Percentiles rank a stretch among this genome's conserved stretches.
Conservation (phyloP, 2,113 vertebrate genomes). For the Lagopus muta region DNA sequence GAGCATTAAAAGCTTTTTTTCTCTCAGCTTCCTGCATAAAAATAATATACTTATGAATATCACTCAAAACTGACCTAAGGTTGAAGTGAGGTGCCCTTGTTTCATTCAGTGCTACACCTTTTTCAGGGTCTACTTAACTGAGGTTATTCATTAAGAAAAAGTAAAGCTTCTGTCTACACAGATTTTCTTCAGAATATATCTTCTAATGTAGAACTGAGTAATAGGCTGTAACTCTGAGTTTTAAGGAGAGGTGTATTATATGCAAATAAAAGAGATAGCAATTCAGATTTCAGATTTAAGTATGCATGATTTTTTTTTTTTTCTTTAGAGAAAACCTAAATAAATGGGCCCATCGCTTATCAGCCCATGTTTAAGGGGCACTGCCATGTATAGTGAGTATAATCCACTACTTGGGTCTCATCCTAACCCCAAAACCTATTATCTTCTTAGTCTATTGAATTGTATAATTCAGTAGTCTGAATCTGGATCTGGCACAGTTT, state of each 20-base stretch:
- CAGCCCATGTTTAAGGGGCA: no score
- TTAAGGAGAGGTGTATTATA: neutral
- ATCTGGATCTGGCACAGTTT: neutral
- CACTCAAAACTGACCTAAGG: neutral
- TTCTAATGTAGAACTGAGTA: neutral
- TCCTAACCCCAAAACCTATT: neutral
- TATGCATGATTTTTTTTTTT: no score
- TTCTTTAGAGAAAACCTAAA: no score
- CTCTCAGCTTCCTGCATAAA: neutral
- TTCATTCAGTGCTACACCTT: neutral
- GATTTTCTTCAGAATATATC: neutral
- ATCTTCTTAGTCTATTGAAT: neutral
- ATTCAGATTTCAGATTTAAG: no score
- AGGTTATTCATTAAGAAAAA: neutral
- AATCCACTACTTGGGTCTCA: neutral
- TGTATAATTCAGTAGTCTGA: neutral
- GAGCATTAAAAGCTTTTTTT: no score
- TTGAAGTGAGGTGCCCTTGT: neutral
- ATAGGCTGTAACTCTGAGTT: rapidly evolving
- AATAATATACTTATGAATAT: neutral
- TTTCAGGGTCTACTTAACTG: neutral
- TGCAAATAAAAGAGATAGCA: no score
- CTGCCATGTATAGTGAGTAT: no score
- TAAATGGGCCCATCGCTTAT: no score
- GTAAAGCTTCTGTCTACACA: neutral